These are phyloP conservation scores for Thecophora atra DNA, from an alignment of 2,888 invertebrate genomes.

Conservation along the genomic window DNA sequence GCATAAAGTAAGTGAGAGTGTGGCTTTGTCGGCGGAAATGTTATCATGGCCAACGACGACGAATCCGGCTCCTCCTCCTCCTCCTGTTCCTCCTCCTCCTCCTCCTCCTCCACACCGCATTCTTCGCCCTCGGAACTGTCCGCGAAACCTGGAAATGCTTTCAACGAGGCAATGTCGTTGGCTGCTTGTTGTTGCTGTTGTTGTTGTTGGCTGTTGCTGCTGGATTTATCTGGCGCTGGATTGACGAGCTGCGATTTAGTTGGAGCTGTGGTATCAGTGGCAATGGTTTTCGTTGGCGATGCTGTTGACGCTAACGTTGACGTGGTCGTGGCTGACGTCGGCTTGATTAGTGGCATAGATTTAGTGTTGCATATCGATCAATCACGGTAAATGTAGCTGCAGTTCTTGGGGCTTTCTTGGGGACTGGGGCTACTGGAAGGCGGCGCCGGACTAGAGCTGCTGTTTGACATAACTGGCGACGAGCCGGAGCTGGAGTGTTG, in stretches of 20 bases:
- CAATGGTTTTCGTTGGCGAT: conserved; percentile 35
- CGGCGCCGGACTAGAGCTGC: conserved; percentile 67
- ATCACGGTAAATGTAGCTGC: conserved; percentile 67
- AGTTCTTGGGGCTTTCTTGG: conserved; percentile 67
- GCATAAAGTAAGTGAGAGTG: conserved; percentile 11
- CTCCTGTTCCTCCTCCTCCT: conserved; percentile 34
- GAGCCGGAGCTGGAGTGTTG: conserved; percentile 67
- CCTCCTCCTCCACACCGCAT: conserved; percentile 30
- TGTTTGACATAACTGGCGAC: conserved; percentile 67
- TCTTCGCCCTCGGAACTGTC: conserved; percentile 42
- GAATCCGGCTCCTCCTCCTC: conserved; percentile 53
- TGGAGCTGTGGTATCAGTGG: conserved; percentile 15
- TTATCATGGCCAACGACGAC: conserved; percentile 61
- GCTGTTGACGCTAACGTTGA: conserved; percentile 35
- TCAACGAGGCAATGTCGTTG: conserved; percentile 39
- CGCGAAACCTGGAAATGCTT: conserved; percentile 46
- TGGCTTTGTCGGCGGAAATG: conserved; percentile 54
- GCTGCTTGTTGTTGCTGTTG: conserved; percentile 26
- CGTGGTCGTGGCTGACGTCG: conserved; percentile 42
- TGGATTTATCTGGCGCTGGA: conserved; percentile 48
- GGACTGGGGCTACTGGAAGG: conserved; percentile 67
- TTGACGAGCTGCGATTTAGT: conserved; percentile 49
- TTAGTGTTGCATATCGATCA: conserved; percentile 67
- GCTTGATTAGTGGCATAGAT: conserved; percentile 66
- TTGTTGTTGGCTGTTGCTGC: conserved; percentile 37